phyloP scores from a whole-genome alignment of 2,113 vertebrate species.

The Pongo pygmaeus region DNA sequence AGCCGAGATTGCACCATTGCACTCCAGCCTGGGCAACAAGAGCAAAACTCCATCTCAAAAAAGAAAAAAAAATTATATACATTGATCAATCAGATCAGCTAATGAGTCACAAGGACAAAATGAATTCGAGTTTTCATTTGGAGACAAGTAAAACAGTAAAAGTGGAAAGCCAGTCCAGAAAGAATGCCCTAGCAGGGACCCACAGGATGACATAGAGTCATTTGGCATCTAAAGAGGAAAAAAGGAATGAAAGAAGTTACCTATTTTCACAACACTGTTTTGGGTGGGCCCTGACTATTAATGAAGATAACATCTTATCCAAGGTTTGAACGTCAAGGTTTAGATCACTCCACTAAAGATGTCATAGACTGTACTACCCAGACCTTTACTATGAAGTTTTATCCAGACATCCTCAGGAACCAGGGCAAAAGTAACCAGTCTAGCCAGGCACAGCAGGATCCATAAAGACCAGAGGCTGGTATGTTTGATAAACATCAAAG shows the following conservation, averaged over 20 bases:
- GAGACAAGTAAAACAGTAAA: not conserved
- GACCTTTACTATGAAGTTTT: not conserved
- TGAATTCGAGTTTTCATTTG: not conserved
- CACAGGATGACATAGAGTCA: not conserved
- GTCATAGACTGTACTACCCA: not conserved
- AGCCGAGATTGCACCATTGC: no score
- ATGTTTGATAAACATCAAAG: slow-evolving; percentile 54
- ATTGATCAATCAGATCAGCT: not conserved
- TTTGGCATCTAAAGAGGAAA: not conserved
- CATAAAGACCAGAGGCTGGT: not conserved
- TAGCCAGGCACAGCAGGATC: not conserved
- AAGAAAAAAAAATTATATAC: not conserved
- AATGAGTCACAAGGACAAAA: not conserved
- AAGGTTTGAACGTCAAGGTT: not conserved
- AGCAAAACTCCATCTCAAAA: no score
- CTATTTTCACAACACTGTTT: not conserved
- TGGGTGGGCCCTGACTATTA: not conserved
- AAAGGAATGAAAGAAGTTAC: not conserved
- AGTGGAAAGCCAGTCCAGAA: not conserved
- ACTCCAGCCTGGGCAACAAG: no score
- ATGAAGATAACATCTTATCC: not conserved
- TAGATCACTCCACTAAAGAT: not conserved
- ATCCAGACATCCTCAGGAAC: not conserved
- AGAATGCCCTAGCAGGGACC: not conserved
- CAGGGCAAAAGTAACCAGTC: slow-evolving; percentile 47